Evolutionary conservation across 1,140 invertebrate species (phyloP), one percentile per base, ranked within the genome.

Genomic region (Drosophila lacteicornis): DNA sequence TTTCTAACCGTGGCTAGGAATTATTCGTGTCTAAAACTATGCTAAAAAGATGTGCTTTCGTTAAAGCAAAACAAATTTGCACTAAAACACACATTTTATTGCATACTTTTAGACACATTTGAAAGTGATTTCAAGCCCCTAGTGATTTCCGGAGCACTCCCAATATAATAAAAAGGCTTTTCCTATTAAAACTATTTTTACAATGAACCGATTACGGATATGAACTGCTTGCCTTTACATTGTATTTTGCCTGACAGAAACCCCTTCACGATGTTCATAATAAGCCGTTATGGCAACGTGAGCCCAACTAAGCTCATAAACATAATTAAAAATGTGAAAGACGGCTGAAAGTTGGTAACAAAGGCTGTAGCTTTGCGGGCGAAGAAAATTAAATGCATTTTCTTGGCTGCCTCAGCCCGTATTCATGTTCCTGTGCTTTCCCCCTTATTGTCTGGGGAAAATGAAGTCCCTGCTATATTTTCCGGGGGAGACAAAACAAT

Each of bases 301-400:
- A 66, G 59, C 68, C 17, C 43, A 22, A 60, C 46, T 45, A 42
- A 78, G 67, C 62, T 47, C 25, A 46, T 59, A 47, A 38, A 61
- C 40, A 55, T 63, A 80, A 63, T 73, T 60, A 71, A 71, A 67
- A 70, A 53, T 61, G 42, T 11, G 38, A 47, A 61, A 36, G 12
- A 19, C 22, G 42, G 67, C 55, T 30, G 42, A 13, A 81, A 77
- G 56, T 55, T 50, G 76, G 38, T 62, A 58, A 63, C 53, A 76
- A 40, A 79, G 30, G 36, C 27, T n/a, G 19, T n/a, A n/a, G 27
- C 30, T 42, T 33, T 67, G 9, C 11, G 50, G 42, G 55, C 4
- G 22, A n/a, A 45, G 38, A 68, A 43, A 43, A 68, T 57, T 45
- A 68, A 75, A 43, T 51, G 46, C 63, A 62, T 69, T 46, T 51